Evolutionary conservation across 2,888 invertebrate species (phyloP), one percentile per base, ranked within the genome.

Genomic region (Hirudinaria manillensis): DNA sequence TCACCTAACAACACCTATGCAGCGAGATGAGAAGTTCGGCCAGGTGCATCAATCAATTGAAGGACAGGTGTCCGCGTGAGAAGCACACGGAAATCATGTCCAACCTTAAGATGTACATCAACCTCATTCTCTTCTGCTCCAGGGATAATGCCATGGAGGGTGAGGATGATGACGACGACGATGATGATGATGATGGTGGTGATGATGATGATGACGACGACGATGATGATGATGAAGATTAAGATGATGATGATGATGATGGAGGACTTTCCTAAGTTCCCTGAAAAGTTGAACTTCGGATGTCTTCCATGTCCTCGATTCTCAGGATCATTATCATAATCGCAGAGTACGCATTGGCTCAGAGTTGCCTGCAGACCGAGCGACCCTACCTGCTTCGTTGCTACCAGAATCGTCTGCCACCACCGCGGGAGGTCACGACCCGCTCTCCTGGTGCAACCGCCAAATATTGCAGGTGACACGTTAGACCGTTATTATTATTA

Each of bases 81-180:
- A 61, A 10, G 10, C 61, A 29, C 24, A n/a, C 6, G 1, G 61
- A 61, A 61, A 27, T 61, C 24, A 24, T 61, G 24, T 61, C 61
- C 61, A 29, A 6, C 61, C 61, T 61, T 19, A 24, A 29, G 29
- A 24, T 61, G 24, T 29, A 61, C 7, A n/a, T 61, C 61, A 61
- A 61, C 24, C 29, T 61, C 10, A 61, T 61, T 29, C 24, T 27
- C 61, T 61, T 61, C 24, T 61, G 61, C 61, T 61, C 61, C 61
- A 61, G 24, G 24, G 61, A 61, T 24, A 61, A 61, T 61, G 61
- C 29, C 2, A 61, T 61, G 24, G 61, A 61, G n/a, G 61, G 61
- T 61, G 27, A 38, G 10, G 70, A 75, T 29, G 70, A 75, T 65
- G 74, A 67, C 71, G 75, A 72, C 51, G 74, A 74, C 66, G 74